Evolutionary conservation across 2,113 vertebrate genomes (phyloP).

Genomic region (Toxotes chatareus): DNA sequence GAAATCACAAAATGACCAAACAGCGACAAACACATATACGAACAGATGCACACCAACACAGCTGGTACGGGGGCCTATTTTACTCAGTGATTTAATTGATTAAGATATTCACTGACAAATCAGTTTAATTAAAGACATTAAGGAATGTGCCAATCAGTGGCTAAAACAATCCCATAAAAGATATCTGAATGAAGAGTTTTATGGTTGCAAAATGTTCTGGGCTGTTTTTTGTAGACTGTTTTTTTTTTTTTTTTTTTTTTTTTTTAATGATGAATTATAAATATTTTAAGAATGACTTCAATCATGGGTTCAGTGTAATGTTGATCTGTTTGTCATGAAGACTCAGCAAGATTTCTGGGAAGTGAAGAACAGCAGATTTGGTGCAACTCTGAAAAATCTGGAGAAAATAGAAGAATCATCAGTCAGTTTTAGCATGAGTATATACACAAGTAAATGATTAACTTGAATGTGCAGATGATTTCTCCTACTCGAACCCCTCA

Average conservation of each 20-base stretch:
- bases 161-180: not conserved
- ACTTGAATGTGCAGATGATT: not conserved
- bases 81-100: not conserved
- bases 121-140: not conserved
- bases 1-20: slow-evolving; percentile 72
- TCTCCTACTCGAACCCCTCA: not conserved
- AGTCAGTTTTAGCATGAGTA: too few species aligned
- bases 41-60: slow-evolving; percentile 2
- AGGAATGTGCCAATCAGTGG: not conserved
- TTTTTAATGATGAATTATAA: not conserved
- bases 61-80: not conserved
- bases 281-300: not conserved
- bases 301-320: not conserved
- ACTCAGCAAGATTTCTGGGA: not conserved
- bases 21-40: slow-evolving; percentile 56
- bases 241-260: not conserved
- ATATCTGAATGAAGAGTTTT: too few species aligned
- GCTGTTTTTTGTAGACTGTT: not conserved
- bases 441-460: too few species aligned
- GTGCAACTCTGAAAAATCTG: too few species aligned
- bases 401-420: too few species aligned
- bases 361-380: not conserved
- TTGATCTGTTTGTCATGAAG: too few species aligned
- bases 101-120: not conserved
- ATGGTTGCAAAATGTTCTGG: too few species aligned